Evolutionary conservation across 2,797 vertebrate species (phyloP).

Genomic region (Coregonus suidteri): DNA sequence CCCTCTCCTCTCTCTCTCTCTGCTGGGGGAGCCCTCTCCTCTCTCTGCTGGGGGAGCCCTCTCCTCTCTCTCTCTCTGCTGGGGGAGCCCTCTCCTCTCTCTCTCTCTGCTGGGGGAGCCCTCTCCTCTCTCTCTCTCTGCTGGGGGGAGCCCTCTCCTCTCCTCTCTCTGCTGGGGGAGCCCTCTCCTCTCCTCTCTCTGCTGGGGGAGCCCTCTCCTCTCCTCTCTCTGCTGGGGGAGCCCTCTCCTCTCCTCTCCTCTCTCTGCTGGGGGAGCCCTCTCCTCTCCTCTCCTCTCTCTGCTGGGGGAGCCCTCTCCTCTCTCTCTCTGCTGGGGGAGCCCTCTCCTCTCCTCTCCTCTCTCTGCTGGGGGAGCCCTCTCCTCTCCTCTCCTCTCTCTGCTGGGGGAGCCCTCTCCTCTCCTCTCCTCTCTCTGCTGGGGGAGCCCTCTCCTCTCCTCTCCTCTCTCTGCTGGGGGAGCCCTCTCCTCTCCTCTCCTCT

Average conservation of each 20-base stretch:
- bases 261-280: constrained; percentile 29
- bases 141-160: too few species aligned
- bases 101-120: not conserved
- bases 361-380: not conserved
- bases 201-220: not conserved
- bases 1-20: too few species aligned
- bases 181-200: too few species aligned
- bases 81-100: constrained; percentile 10
- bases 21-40: too few species aligned
- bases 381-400: not conserved
- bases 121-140: not conserved
- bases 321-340: constrained; percentile 7
- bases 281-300: not conserved
- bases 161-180: not conserved
- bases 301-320: too few species aligned
- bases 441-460: constrained; percentile 21
- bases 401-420: not conserved
- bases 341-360: constrained; percentile 23
- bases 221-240: not conserved
- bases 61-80: not conserved
- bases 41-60: too few species aligned
- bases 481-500: too few species aligned
- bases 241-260: too few species aligned
- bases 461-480: too few species aligned
- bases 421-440: constrained; percentile 3